Percentiles rank a stretch among this genome's conserved stretches.
Evolutionary conservation across 2,113 vertebrate genomes (phyloP).

Genomic region (Scytalopus superciliaris): DNA sequence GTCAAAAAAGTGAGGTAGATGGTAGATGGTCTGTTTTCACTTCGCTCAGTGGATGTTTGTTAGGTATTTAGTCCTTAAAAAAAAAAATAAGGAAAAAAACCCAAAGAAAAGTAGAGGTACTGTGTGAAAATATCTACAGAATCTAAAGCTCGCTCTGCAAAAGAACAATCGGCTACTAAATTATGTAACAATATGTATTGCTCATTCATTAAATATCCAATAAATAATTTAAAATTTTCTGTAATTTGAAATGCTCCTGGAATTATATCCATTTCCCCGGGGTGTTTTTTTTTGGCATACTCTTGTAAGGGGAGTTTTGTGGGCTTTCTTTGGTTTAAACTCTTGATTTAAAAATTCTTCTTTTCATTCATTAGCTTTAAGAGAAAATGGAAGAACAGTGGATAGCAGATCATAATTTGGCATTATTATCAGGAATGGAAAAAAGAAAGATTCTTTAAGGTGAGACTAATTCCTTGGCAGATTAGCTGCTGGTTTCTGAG

Average conservation of each 20-base stretch:
- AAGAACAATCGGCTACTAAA: constrained; percentile 9
- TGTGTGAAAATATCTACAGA: neutral
- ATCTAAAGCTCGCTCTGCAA: neutral
- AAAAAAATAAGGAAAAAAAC: neutral
- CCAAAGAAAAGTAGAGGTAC: neutral
- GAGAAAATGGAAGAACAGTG: neutral
- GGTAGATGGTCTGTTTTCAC: neutral
- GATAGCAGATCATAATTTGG: neutral
- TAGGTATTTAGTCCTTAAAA: neutral
- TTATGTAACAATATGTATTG: neutral
- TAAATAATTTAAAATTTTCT: neutral
- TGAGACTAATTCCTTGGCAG: neutral
- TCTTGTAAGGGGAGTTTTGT: neutral
- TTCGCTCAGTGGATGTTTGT: neutral
- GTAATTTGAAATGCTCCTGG: neutral
- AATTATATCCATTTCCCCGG: neutral
- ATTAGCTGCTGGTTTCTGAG: neutral
- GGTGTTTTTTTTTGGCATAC: neutral
- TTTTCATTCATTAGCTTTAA: neutral
- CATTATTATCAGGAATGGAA: neutral
- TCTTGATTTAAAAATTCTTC: neutral
- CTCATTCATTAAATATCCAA: neutral
- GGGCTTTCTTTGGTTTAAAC: neutral
- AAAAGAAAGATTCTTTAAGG: neutral
- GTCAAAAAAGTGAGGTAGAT: neutral